Evolutionary conservation across 1,140 invertebrate genomes (phyloP).

Genomic region (Carcinoscorpius rotundicauda): DNA sequence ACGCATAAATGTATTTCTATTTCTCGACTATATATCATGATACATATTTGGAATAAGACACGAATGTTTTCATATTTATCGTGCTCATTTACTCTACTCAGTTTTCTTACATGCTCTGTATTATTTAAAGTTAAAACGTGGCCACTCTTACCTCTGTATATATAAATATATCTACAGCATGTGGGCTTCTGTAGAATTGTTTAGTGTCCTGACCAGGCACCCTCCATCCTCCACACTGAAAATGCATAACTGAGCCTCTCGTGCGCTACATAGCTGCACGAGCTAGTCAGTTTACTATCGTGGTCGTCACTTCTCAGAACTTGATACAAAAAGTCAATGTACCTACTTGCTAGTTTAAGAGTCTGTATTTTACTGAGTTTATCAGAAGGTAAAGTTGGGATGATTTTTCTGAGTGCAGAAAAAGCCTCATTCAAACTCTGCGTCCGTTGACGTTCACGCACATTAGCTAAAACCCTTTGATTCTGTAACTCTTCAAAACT

Average conservation of each 20-base stretch:
- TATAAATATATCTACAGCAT: too few species aligned
- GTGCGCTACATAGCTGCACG: constrained; percentile 65
- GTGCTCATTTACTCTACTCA: too few species aligned
- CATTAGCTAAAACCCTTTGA: constrained; percentile 89
- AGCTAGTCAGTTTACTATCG: constrained; percentile 33
- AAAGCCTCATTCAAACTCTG: constrained; percentile 96
- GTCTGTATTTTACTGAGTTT: constrained; percentile 99
- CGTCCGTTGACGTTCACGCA: constrained; percentile 89
- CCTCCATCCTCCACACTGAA: constrained; percentile 93
- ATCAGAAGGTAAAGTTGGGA: constrained; percentile 93
- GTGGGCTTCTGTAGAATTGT: too few species aligned
- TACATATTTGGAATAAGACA: too few species aligned
- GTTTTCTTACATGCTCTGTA: too few species aligned
- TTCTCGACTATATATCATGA: too few species aligned
- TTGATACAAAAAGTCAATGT: constrained; percentile 90
- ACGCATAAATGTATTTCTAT: too few species aligned
- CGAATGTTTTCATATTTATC: too few species aligned
- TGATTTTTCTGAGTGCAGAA: constrained; percentile 77
- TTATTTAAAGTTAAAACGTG: too few species aligned
- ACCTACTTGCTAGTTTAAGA: constrained; percentile 80
- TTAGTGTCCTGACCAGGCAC: constrained; percentile 47
- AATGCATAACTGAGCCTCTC: constrained; percentile 89
- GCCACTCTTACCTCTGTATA: too few species aligned
- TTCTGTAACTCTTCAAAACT: constrained; percentile 29
- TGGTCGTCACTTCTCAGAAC: constrained; percentile 40